Evolutionary conservation across 2,888 invertebrate species (phyloP), one percentile per base, ranked within the genome.

Genomic region (Apamea anceps): DNA sequence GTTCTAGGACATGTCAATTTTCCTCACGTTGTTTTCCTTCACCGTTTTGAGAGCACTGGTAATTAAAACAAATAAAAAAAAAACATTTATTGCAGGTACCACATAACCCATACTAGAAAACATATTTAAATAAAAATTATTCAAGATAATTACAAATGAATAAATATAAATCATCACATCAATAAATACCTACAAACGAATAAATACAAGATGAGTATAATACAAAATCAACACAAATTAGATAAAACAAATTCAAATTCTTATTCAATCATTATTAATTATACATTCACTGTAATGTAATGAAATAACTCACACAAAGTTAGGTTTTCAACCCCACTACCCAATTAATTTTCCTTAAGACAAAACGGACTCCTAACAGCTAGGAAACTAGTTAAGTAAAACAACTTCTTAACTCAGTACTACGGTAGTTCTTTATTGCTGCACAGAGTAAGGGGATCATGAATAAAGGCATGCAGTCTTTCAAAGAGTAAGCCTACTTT

Each of bases 391-490:
- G 57, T 72, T 37, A 1, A 32, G 21, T 21, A 66, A 51, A 57
- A 73, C 28, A 51, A 80, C n/a, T 67, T 62, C 13, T 0, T 7
- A 37, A n/a, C 7, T 45, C 21, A 15, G 4, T 62, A 32, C 7
- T 28, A 60, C 32, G 0, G 8, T 54, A 75, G 45, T 68, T 68
- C 28, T 82, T 75, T 82, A 54, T 62, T 28, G 32, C 54, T 37
- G 25, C 54, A 51, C 42, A 72, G 21, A 71, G 73, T 60, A 67
- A 37, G 0, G 6, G 37, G 57, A 45, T 72, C 37, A 15, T 48
- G n/a, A 28, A 85, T 74, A 73, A 76, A 81, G 25, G 8, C 25
- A 32, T 71, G 37, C 70, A 71, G 62, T 60, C 66, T 82, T 71
- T 10, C 28, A 67, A 75, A 67, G 86, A 65, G 25, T 51, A 67